Conservation (phyloP, 2,797 vertebrate genomes). For the Botia almorhae region DNA sequence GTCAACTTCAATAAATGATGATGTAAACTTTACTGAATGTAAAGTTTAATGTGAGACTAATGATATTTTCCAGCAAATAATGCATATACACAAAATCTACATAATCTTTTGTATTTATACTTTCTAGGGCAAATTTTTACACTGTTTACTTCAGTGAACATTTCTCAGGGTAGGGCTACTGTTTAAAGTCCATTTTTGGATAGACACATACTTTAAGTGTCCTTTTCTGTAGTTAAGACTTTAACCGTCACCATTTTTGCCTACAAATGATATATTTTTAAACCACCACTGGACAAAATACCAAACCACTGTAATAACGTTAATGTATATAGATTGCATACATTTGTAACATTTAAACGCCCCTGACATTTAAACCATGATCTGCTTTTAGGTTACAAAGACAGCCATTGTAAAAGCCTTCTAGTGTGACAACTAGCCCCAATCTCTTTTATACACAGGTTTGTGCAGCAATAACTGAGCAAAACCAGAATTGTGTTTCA, state of each 20-base stretch:
- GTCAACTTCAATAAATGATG: neutral
- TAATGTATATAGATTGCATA: neutral
- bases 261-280: neutral
- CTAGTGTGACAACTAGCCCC: neutral
- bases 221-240: too few relatives aligned
- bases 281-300: neutral
- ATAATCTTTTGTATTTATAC: too few relatives aligned
- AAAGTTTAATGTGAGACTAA: neutral
- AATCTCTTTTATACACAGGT: neutral
- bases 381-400: neutral
- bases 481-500: slow-evolving; percentile 13
- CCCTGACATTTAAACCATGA: neutral
- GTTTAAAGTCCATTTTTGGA: too few relatives aligned
- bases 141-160: too few relatives aligned
- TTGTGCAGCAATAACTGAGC: slow-evolving; percentile 8
- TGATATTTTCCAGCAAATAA: neutral
- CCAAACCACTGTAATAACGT: neutral
- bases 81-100: too few relatives aligned
- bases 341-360: neutral
- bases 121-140: too few relatives aligned
- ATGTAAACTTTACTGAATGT: neutral
- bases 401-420: too few relatives aligned
- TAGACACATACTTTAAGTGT: too few relatives aligned
- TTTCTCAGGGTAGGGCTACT: too few relatives aligned
- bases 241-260: neutral